Evolutionary conservation across 2,888 invertebrate genomes (phyloP).

Genomic region (Suillia variegata): DNA sequence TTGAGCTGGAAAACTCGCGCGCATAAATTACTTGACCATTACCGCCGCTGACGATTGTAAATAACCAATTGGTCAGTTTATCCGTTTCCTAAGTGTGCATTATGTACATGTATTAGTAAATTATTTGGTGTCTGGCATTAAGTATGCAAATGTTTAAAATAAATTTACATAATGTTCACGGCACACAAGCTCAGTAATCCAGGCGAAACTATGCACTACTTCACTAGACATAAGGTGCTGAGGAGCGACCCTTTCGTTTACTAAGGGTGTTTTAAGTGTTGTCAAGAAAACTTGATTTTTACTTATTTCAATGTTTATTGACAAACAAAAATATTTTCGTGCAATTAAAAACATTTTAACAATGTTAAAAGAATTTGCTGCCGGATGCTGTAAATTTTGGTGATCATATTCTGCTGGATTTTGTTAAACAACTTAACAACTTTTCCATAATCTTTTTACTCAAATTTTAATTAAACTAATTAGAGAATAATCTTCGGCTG

Average conservation of each 20-base stretch:
- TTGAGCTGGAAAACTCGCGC: constrained; percentile 1
- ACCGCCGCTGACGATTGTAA: too few relatives aligned
- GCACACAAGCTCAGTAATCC: neutral
- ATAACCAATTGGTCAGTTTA: neutral
- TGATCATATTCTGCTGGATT: too few relatives aligned
- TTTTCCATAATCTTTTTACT: too few relatives aligned
- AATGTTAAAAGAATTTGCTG: too few relatives aligned
- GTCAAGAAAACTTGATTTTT: neutral
- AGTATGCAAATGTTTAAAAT: neutral
- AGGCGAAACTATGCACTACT: too few relatives aligned
- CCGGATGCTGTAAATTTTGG: too few relatives aligned
- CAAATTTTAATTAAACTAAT: too few relatives aligned
- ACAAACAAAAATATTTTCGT: neutral
- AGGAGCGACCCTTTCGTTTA: neutral
- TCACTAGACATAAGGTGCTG: neutral
- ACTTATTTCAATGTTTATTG: neutral
- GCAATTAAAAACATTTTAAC: too few relatives aligned
- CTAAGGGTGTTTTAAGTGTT: too few relatives aligned
- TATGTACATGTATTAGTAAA: neutral
- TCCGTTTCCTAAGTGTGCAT: neutral
- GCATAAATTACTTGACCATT: neutral
- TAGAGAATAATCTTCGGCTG: too few relatives aligned
- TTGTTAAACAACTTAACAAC: too few relatives aligned
- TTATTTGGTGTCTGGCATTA: neutral
- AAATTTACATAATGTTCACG: neutral